Evolutionary conservation across 2,797 vertebrate genomes (phyloP), one percentile per base, ranked within the genome.

Genomic region (Sciurus carolinensis): DNA sequence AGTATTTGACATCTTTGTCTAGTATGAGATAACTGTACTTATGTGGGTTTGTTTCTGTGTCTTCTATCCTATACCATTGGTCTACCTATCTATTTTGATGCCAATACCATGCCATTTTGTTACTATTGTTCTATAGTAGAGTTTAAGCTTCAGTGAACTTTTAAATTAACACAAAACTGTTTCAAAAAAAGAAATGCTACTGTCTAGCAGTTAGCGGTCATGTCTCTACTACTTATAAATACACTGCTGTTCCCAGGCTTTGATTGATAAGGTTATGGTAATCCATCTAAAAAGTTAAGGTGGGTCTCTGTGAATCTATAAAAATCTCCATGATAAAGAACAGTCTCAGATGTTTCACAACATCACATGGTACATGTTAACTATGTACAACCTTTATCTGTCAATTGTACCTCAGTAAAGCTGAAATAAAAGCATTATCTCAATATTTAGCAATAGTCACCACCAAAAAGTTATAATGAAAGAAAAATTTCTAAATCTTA

Each of bases 381-480:
- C 13, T 90, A 62, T 59, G 12, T 67, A n/a, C 22, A 20, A 12
- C 26, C 36, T 67, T n/a, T 83, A 20, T 30, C 47, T 75, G 42
- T 30, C 22, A 50, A 28, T 42, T 67, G 36, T 22, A 8, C 4
- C 12, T 54, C 50, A 59, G 4, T 52, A 30, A 91, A 91, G 5
- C 26, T 54, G 44, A 69, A 57, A n/a, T 54, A 50, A 57, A 82
- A 85, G 4, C 73, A 59, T 77, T 26, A 39, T 69, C 44, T 92
- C 17, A 95, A 26, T 79, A 71, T 39, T 79, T 93, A 98, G 26
- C 62, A 93, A 85, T 72, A 91, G 77, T 91, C 94, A 85, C 66
- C 54, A 95, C 64, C 94, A 83, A 80, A 93, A 76, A 42, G 0
- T 73, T 91, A 81, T 10, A 69, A 52, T 44, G 66, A 73, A 97